Evolutionary conservation across 2,113 vertebrate species (phyloP).

Genomic region (Narcine bancroftii): DNA sequence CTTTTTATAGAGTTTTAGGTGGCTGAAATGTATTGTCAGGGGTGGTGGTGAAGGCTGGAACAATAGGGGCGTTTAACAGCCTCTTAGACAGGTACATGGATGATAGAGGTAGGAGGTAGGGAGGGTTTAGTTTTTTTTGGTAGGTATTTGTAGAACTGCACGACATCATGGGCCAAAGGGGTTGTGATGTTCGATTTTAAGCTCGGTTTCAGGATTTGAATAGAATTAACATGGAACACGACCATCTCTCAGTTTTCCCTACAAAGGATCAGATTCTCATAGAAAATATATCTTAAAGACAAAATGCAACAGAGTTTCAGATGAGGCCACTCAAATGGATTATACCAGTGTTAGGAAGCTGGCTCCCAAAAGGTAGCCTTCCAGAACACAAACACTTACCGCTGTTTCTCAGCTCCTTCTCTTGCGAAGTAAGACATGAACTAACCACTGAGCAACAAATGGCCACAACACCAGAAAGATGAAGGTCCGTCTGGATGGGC

Average conservation of each 20-base stretch:
- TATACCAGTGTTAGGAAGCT: not conserved
- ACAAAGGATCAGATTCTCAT: not conserved
- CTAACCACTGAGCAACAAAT: constrained; percentile 73
- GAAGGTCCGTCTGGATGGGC: constrained; percentile 53
- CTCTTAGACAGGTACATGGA: no score
- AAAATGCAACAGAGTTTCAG: not conserved
- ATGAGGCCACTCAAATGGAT: not conserved
- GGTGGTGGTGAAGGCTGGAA: no score
- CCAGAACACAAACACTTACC: constrained; percentile 28
- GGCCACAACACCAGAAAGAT: constrained; percentile 86
- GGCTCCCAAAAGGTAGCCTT: not conserved
- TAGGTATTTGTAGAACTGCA: no score
- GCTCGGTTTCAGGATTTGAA: not conserved
- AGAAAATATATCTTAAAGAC: not conserved
- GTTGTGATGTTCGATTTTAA: no score
- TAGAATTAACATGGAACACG: not conserved
- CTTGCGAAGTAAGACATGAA: constrained; percentile 59
- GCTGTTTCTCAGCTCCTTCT: constrained; percentile 49
- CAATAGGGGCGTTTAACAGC: no score
- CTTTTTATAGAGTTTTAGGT: no score
- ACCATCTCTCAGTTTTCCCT: not conserved
- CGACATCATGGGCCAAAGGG: no score
- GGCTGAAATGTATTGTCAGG: no score
- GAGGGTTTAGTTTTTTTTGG: no score
- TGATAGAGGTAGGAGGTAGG: no score